Conservation (phyloP, 1,140 invertebrate genomes). For the Diabrotica virgifera region DNA sequence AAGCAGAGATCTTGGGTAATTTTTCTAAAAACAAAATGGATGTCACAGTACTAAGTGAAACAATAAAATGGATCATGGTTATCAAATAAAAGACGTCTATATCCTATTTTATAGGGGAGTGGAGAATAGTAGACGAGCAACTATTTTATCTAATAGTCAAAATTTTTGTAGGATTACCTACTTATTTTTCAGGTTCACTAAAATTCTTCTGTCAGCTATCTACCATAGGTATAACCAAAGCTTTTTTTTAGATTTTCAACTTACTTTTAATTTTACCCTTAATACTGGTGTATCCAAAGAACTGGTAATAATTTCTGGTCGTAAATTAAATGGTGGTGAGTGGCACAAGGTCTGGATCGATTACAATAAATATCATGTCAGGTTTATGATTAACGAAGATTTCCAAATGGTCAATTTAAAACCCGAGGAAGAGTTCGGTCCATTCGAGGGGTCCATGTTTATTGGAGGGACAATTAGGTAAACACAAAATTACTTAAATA, state of each 20-base stretch:
- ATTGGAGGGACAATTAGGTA: conserved; percentile 87
- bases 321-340: conserved; percentile 82
- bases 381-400: conserved; percentile 88
- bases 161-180: too few species aligned
- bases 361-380: conserved; percentile 90
- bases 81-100: too few species aligned
- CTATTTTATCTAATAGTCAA: too few species aligned
- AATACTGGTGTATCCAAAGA: conserved; percentile 77
- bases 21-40: too few species aligned
- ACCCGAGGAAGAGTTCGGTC: conserved; percentile 83
- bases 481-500: conserved; percentile 32
- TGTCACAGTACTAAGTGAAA: too few species aligned
- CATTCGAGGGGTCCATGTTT: conserved; percentile 89
- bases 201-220: too few species aligned
- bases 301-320: conserved; percentile 74
- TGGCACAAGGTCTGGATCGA: conserved; percentile 96
- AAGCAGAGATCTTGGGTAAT: too few species aligned
- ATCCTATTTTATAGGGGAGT: too few species aligned
- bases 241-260: conserved; percentile 64
- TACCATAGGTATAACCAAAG: not conserved
- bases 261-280: conserved; percentile 87
- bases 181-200: too few species aligned
- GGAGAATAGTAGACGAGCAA: too few species aligned
- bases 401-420: conserved; percentile 81
- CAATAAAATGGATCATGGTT: too few species aligned